Base-by-base conservation (phyloP, 2,888 invertebrate genomes). In the Nyleta sp. region DNA sequence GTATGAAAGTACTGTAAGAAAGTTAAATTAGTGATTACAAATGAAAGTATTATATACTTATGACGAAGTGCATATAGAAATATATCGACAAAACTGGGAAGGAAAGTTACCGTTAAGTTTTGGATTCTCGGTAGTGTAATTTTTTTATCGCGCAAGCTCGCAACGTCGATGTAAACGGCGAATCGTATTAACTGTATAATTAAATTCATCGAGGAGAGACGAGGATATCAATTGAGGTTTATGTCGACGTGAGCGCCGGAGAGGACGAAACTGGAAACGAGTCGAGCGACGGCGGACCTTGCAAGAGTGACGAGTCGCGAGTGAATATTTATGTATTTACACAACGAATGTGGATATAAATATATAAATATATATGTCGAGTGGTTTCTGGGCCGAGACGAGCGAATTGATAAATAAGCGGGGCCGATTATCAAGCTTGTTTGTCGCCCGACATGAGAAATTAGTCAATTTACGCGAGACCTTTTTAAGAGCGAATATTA, bases 401-500 rank as follows among this genome's bases (percentile, higher is more conserved):
- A 64, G 48, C 35, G 22, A 65, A 55, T 42, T 67, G 59, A 65
- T 59, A 59, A 60, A 44, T 10, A 24, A 17, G 11, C 4, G 8
- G 20, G 48, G 48, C 35, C 10, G 18, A 31, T 73, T 73, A 67
- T 77, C 67, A 68, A 52, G 57, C 67, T 71, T 65, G 84, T 84
- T 82, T 80, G 82, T 84, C 86, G 81, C 81, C 78, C 84, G 80
- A 83, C 74, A 64, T 83, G 85, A 84, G 82, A 87, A 87, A 86
- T 88, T 90, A 90, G 90, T 90, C 90, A 90, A 90, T 90, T 90
- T 87, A 84, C 78, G 87, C 86, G 88, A 87, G 86, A 88, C 83
- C 85, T 88, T 89, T 88, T 85, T 86, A 85, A 85, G 44, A 81
- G 74, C 75, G 62, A 71, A 60, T 65, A 77, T 72, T 72, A 68